These are phyloP conservation scores for Cathartes aura DNA, from an alignment of 2,113 vertebrate genomes.

Conservation along the genomic window DNA sequence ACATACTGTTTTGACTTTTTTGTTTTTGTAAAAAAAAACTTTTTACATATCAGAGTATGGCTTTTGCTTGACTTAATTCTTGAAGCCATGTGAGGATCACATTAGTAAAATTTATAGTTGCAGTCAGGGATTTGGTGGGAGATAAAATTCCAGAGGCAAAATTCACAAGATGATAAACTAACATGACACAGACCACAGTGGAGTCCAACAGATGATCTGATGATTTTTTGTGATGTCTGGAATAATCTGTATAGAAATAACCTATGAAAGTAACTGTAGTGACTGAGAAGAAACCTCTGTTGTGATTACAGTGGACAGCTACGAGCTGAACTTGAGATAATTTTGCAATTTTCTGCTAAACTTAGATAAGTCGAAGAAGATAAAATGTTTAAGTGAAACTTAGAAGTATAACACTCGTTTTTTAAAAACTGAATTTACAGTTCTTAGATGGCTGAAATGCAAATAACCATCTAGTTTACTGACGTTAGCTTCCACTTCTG, in stretches of 20 bases:
- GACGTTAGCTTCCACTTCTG: neutral
- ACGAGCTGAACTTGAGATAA: neutral
- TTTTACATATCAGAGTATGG: accelerated
- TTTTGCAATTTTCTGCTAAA: neutral
- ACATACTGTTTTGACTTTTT: neutral
- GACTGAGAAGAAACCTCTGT: neutral
- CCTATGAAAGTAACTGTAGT: neutral
- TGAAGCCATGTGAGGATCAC: neutral
- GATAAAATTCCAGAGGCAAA: neutral
- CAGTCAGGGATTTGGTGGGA: neutral
- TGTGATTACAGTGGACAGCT: neutral
- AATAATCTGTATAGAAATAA: neutral
- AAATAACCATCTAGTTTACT: neutral
- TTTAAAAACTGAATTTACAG: neutral
- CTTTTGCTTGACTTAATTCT: neutral
- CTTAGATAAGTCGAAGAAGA: neutral
- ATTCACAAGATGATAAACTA: neutral
- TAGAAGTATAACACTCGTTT: neutral
- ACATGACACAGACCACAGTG: neutral
- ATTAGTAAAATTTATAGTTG: neutral
- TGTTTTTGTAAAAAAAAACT: no score
- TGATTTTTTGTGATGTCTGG: neutral
- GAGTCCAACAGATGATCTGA: neutral
- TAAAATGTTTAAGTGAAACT: neutral
- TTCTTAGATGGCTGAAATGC: neutral